These are phyloP conservation scores for Phocoena sinus DNA, from an alignment of 2,113 vertebrate species.

Conservation along the genomic window DNA sequence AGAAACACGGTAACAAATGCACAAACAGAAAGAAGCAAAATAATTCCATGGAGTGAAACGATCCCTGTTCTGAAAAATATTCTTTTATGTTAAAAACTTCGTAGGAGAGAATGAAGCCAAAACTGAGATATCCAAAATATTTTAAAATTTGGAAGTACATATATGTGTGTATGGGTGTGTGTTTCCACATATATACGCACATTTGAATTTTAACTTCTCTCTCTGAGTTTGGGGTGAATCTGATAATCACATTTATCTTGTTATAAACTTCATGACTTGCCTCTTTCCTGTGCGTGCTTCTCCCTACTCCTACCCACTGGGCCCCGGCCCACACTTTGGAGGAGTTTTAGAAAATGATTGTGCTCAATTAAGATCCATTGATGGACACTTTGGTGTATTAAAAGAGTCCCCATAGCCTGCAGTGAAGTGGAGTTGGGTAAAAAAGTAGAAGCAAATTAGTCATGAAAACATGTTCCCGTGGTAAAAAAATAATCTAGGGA, in stretches of 20 bases:
- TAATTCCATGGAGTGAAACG: neutral
- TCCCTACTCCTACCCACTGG: neutral
- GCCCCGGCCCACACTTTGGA: neutral
- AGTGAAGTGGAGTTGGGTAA: neutral
- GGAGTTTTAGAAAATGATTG: neutral
- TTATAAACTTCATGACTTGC: neutral
- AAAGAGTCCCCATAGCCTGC: neutral
- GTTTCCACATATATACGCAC: neutral
- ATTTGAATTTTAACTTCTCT: neutral
- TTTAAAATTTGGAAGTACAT: neutral
- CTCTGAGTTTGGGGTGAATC: neutral
- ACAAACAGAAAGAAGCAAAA: neutral
- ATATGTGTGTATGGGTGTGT: neutral
- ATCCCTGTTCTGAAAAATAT: neutral
- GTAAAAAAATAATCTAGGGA: neutral
- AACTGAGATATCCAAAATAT: neutral
- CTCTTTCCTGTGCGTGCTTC: neutral
- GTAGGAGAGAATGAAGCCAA: neutral
- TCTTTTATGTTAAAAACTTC: neutral
- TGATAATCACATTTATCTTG: neutral
- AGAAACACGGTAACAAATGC: neutral
- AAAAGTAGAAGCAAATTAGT: neutral
- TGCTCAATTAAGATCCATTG: neutral
- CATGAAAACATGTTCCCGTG: neutral
- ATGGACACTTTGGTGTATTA: neutral